Evolutionary conservation across 2,113 vertebrate genomes (phyloP), one percentile per base, ranked within the genome.

Genomic region (Lepisosteus osseus): DNA sequence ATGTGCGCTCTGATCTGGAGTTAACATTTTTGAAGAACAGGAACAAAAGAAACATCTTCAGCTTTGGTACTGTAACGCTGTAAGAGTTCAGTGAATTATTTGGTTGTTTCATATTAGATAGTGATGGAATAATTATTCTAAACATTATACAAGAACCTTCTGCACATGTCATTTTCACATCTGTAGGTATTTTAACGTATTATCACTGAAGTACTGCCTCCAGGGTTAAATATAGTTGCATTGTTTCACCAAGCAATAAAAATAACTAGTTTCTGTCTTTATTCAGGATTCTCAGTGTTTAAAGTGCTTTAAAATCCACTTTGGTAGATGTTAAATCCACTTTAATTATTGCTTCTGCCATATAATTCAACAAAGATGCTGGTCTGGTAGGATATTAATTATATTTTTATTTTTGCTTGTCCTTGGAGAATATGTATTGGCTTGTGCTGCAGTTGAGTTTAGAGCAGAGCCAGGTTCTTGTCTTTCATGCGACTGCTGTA

Each of bases 301-400:
- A 6, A 44, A 65, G 11, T 40, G 57, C 29, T 68, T 67, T 73
- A 54, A 62, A 68, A 67, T 54, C 67, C 44, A 43, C 65, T 73
- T 62, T 68, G 65, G 65, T 61, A 41, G 55, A 73, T 61, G 65
- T 73, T 45, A 73, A 73, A 43, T 61, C 65, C 44, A 15, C 67
- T 73, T 73, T 61, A 62, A 68, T 73, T 67, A 68, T 68, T 73
- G 51, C 56, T n/a, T 43, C 65, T 17, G 54, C 65, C 9, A 6
- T 73, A 68, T 73, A 67, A 68, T 73, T 62, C 65, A 73, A 44
- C 57, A 67, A 73, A 67, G 56, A 54, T 68, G 29, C 57, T 15
- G 15, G 43, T 51, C 65, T 61, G 65, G 65, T 54, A 59, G 65
- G 41, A 17, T 13, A 41, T 67, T 67, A 73, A 68, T 73, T 73